Evolutionary conservation across 2,797 vertebrate genomes (phyloP).

Genomic region (Sebastes cheni): DNA sequence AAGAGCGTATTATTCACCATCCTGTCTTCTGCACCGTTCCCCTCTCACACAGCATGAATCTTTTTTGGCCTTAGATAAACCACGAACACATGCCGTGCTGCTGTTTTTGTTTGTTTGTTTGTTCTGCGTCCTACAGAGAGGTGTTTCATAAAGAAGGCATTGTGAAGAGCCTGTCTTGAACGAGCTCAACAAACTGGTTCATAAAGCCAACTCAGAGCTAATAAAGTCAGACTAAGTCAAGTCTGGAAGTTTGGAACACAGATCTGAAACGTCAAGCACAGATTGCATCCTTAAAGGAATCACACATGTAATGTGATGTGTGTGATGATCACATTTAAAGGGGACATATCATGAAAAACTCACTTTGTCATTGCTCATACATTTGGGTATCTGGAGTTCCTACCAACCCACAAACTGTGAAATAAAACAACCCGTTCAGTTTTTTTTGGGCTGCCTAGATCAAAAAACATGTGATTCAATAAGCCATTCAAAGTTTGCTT

Average conservation of each 20-base stretch:
- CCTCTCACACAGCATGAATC: conserved; percentile 2
- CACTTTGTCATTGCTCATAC: too few species aligned
- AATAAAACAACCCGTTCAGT: too few species aligned
- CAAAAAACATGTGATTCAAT: too few species aligned
- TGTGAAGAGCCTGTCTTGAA: neutral
- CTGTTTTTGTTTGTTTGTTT: neutral
- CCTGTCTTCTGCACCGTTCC: neutral
- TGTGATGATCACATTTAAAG: neutral
- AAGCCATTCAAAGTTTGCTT: accelerated
- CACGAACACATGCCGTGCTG: neutral
- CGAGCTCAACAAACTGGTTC: neutral
- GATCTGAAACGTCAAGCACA: neutral
- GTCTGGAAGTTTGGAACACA: neutral
- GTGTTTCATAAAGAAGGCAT: neutral
- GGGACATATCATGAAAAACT: neutral
- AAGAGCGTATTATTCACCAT: neutral
- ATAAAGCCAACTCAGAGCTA: neutral
- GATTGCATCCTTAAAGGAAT: neutral
- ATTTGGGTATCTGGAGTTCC: too few species aligned
- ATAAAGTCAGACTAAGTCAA: neutral
- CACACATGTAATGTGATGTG: neutral
- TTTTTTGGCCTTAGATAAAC: conserved; percentile 2
- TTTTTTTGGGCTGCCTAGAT: too few species aligned
- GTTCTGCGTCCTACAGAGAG: neutral
- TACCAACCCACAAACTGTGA: too few species aligned